These are phyloP conservation scores for Acropternis orthonyx DNA, from an alignment of 2,797 vertebrate species.

Conservation along the genomic window DNA sequence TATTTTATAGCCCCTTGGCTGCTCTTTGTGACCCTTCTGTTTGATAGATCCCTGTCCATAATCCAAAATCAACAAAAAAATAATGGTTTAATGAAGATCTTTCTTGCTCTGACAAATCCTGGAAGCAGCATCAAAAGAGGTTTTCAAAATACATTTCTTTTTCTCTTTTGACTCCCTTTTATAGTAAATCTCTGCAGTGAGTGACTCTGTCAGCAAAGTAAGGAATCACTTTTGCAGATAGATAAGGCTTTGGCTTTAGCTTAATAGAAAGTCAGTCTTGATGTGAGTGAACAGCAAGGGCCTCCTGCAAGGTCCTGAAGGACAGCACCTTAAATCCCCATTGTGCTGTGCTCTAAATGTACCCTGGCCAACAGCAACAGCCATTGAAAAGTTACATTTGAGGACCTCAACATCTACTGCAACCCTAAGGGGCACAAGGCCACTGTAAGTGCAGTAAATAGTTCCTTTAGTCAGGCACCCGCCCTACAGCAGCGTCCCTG, in stretches of 20 bases:
- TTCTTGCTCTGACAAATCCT: background rate
- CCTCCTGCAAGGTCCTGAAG: background rate
- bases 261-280: background rate
- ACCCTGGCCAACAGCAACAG: background rate
- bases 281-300: background rate
- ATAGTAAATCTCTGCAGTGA: background rate
- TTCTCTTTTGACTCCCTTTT: background rate
- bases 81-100: background rate
- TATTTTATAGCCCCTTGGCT: conserved; percentile 19
- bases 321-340: background rate
- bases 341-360: background rate
- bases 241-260: background rate
- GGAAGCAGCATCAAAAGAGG: background rate
- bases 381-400: background rate
- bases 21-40: background rate
- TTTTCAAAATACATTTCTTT: background rate
- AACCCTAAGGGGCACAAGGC: accelerated
- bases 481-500: background rate
- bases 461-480: background rate
- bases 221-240: background rate
- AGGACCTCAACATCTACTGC: background rate
- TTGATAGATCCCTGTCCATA: background rate
- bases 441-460: background rate
- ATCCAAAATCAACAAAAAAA: conserved; percentile 17
- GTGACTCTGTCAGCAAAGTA: background rate